Conservation (phyloP, 2,797 vertebrate species). For the Characodon lateralis region DNA sequence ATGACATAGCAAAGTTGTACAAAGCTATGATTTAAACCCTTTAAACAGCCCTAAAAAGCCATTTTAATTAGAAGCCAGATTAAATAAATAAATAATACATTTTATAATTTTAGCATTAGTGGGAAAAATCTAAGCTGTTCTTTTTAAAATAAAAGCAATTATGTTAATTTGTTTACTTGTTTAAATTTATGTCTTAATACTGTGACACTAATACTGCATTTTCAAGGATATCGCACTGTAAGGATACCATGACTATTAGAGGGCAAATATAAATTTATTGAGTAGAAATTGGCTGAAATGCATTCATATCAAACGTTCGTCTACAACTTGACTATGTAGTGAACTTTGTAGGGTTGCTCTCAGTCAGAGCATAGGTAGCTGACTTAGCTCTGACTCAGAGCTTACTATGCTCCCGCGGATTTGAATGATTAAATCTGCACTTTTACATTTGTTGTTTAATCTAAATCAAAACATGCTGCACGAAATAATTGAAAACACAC, state of each 20-base stretch:
- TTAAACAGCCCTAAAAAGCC: neutral
- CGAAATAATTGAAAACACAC: neutral
- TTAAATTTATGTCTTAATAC: neutral
- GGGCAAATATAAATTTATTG: too few species aligned
- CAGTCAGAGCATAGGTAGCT: neutral
- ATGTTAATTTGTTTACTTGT: neutral
- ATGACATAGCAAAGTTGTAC: neutral
- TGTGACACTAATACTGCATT: neutral
- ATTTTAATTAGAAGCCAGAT: neutral
- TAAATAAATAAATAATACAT: too few species aligned
- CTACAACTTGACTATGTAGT: neutral
- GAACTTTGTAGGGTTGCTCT: neutral
- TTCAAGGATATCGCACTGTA: neutral
- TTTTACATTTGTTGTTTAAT: neutral
- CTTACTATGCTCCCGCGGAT: too few species aligned
- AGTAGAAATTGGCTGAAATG: neutral
- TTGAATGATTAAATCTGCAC: neutral
- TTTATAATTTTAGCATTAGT: neutral
- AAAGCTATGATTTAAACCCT: neutral
- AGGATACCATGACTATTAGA: neutral
- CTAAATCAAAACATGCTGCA: neutral
- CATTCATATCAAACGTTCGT: neutral
- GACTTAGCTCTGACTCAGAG: too few species aligned
- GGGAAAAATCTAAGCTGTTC: neutral
- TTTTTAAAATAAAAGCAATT: neutral